Percentiles rank a stretch among this genome's conserved stretches.
Evolutionary conservation across 2,113 vertebrate genomes (phyloP).

Genomic region (Sitta europaea): DNA sequence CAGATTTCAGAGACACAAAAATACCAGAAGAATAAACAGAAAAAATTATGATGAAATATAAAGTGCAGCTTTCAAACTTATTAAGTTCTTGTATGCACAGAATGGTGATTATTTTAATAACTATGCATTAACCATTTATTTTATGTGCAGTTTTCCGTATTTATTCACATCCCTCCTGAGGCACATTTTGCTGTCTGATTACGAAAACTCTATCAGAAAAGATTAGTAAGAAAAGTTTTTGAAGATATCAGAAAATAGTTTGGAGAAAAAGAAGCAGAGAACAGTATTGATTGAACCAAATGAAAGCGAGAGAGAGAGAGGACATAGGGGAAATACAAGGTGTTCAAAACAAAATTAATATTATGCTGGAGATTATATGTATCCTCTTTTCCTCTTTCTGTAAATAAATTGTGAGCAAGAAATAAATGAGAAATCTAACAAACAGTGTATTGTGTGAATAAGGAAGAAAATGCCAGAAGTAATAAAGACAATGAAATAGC

Average conservation of each 20-base stretch:
- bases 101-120: neutral
- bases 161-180: neutral
- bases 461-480: neutral
- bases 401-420: neutral
- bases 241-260: neutral
- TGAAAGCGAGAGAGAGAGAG: neutral
- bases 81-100: neutral
- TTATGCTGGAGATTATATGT: neutral
- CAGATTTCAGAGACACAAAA: neutral
- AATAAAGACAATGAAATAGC: neutral
- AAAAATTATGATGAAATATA: neutral
- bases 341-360: constrained; percentile 2
- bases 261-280: neutral
- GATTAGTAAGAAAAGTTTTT: neutral
- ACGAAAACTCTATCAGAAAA: neutral
- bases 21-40: neutral
- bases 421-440: neutral
- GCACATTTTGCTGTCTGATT: neutral
- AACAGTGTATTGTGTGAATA: neutral
- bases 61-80: neutral
- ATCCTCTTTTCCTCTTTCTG: neutral
- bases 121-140: neutral
- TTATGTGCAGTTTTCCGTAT: neutral
- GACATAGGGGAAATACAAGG: neutral
- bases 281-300: neutral